Evolutionary conservation across 2,797 vertebrate species (phyloP), one percentile per base, ranked within the genome.

Genomic region (Parauchenoglanis ngamensis): DNA sequence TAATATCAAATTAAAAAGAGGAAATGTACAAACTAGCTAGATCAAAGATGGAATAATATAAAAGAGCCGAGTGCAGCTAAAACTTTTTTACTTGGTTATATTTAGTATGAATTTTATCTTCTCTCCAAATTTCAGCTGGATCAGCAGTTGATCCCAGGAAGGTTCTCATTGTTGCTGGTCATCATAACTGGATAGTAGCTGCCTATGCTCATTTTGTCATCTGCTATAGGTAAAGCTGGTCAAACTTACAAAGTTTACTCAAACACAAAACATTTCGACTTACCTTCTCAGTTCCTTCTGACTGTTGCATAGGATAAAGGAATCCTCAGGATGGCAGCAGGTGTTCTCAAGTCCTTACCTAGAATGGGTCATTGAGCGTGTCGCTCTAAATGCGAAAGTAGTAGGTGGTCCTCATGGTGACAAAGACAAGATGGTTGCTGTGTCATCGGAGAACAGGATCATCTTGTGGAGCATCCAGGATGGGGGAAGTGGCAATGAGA

Each of bases 151-250:
- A 99, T 90, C 98, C 98, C 21, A 96, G 98, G 85, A 99, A 99
- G 92, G 98, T 99, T 90, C 92, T 99, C 7, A 99, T 99, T 83
- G 96, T 99, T 49, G 96, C 98, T 23, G 98, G 98, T 89, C 98
- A 99, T 91, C 98, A 99, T 94, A 99, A 99, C 91, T 99, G 98
- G 98, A 99, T 99, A 87, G 98, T 99, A 80, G 97, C 97, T 89
- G 98, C 98, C 1, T 99, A 99, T 85, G 98, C 98, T 12, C 98
- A 99, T 92, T 99, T 97, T 91, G 98, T 98, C 89, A 98, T 99
- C 92, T 99, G 98, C 92, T 99, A 99, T 95, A 98, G 98, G 98
- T 99, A 96, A 84, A 23, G 73, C 40, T 85, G 25, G 31, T 21
- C 40, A 65, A 28, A 79, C 56, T 49, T 61, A 40, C 2, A 59